Conservation (phyloP, 2,888 invertebrate genomes). For the Synergus itoensis region DNA sequence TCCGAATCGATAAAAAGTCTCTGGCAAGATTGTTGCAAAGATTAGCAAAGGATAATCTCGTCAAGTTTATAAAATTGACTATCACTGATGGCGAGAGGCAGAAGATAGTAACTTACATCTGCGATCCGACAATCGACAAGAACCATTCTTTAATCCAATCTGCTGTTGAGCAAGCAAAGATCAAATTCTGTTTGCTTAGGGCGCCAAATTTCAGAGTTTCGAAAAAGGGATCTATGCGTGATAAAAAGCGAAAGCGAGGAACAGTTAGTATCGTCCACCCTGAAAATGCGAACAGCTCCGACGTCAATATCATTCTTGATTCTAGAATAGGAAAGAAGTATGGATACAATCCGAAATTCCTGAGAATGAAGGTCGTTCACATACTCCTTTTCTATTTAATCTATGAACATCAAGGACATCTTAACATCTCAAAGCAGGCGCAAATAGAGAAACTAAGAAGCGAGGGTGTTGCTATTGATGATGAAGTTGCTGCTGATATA, state of each 20-base stretch:
- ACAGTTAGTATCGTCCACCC: conserved; percentile 32
- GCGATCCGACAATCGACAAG: conserved; percentile 78
- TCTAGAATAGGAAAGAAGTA: conserved; percentile 75
- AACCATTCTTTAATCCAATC: conserved; percentile 80
- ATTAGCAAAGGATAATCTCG: conserved; percentile 80
- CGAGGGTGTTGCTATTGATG: conserved; percentile 69
- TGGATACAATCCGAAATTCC: conserved; percentile 83
- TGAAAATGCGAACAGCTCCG: conserved; percentile 33
- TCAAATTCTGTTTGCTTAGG: conserved; percentile 78
- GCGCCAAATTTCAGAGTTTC: conserved; percentile 53
- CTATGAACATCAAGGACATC: conserved; percentile 79
- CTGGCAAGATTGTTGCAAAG: conserved; percentile 81
- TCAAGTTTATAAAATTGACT: conserved; percentile 80
- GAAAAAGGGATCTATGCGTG: conserved; percentile 40
- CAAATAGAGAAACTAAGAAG: conserved; percentile 65
- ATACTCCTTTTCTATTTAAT: conserved; percentile 85
- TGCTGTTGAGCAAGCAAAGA: conserved; percentile 82
- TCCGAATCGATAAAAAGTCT: conserved; percentile 83
- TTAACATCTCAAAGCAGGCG: conserved; percentile 58
- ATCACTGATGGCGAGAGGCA: conserved; percentile 77
- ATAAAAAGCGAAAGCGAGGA: conserved; percentile 24
- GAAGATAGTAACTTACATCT: conserved; percentile 79
- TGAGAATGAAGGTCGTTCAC: conserved; percentile 84
- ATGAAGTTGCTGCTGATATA: conserved; percentile 77
- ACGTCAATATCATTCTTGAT: conserved; percentile 54